Conservation (phyloP, 2,113 vertebrate genomes). For the Vulpes ferrilata region DNA sequence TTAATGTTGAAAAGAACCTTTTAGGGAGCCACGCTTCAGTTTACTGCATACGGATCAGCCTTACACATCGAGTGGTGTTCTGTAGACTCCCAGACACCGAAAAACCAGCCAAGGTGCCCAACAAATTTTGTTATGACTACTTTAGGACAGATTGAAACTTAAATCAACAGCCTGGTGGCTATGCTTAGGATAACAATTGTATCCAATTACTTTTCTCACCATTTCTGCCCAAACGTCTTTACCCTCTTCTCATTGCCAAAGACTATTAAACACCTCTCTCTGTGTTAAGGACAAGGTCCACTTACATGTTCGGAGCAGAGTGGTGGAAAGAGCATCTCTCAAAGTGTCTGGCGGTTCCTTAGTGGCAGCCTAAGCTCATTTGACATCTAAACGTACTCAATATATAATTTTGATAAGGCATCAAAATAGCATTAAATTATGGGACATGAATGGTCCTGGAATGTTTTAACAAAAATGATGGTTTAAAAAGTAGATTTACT, state of each 20-base stretch:
- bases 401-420: background rate
- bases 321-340: background rate
- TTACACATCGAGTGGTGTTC: background rate
- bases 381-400: background rate
- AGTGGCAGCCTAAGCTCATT: constrained; percentile 14
- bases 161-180: background rate
- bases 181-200: background rate
- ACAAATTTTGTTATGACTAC: background rate
- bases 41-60: background rate
- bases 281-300: background rate
- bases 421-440: constrained; percentile 2
- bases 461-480: background rate
- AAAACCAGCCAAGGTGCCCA: background rate
- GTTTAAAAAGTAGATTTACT: background rate
- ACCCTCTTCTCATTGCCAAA: background rate
- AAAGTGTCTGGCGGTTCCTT: background rate
- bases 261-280: background rate
- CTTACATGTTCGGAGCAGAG: background rate
- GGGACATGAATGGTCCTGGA: background rate
- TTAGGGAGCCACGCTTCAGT: background rate
- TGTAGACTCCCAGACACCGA: background rate
- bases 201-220: constrained; percentile 3
- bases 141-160: background rate
- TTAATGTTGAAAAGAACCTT: background rate
- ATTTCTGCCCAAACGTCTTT: constrained; percentile 25